Evolutionary conservation across 2,113 vertebrate species (phyloP), one percentile per base, ranked within the genome.

Genomic region (Anhinga anhinga): DNA sequence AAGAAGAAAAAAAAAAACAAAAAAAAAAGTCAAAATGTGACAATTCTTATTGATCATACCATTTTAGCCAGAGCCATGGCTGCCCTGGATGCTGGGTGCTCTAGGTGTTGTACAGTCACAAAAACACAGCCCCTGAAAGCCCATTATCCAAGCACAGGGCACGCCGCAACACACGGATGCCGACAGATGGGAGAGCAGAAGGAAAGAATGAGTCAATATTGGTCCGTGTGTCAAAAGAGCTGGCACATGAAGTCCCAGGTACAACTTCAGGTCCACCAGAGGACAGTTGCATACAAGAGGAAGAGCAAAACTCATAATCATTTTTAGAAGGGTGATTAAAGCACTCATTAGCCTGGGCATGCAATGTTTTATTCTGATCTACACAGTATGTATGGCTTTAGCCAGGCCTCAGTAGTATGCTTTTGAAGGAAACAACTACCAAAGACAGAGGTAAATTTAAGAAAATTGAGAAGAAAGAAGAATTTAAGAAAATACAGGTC

Each of bases 141-240:
- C 9, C 42, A 74, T 89, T 78, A 84, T 84, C 93, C 83, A 74
- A 89, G 80, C 10, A 63, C 38, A 67, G 55, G 91, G 73, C 59
- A 88, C 5, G 2, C 66, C 67, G 66, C 59, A 66, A 65, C 5
- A 40, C 91, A 74, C 0, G 4, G 83, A 83, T 52, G 79, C 38
- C 0, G 2, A 79, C 94, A 97, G 96, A 96, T 96, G 95, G 94
- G 38, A 84, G 38, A 95, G 80, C 96, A 96, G 94, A 91, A 86
- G 94, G 95, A 66, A 83, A 50, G 69, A 73, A 71, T 93, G 93
- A 96, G 80, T 94, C 94, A 93, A 30, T 81, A 50, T 9, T 40
- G 81, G 80, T 86, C 72, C 6, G 1, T 59, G 81, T 87, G 77
- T 82, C 80, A 50, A 63, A 92, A 74, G 77, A 88, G n/a, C 55